Evolutionary conservation across 2,888 invertebrate genomes (phyloP), one percentile per base, ranked within the genome.

Genomic region (Hymenopus coronatus): DNA sequence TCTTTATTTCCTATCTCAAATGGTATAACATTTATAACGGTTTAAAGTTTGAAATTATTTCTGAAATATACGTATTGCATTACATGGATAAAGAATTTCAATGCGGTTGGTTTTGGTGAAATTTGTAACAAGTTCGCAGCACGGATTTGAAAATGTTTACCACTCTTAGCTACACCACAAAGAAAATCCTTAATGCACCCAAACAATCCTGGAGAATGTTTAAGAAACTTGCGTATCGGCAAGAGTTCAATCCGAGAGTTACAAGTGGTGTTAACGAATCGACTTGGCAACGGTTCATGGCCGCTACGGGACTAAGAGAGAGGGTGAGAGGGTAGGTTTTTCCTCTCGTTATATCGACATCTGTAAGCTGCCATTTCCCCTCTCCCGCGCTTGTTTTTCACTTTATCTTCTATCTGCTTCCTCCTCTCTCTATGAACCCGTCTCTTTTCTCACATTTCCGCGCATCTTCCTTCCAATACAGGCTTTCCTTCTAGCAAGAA

Each of bases 301-400:
- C 54, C 54, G 85, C 20, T 28, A n/a, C 54, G 54, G 54, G 54
- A 70, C 54, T 20, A 15, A 15, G 25, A 70, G 54, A 70, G 54
- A 28, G 85, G 28, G 40, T 46, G 54, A 84, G 84, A 33, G 28
- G 84, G 30, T 30, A 70, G n/a, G 27, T 54, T 54, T 54, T 86
- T 86, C 46, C 81, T 81, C 86, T 87, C 87, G 87, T 87, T 87
- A 87, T 87, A 82, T 82, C 82, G 87, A 82, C 87, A 87, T 87
- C 87, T 87, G 87, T 87, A 87, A 87, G 87, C 87, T 87, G 82
- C 82, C 40, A 81, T 86, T 28, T 86, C 86, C n/a, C 30, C 30
- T 30, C 20, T 30, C 81, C 81, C 6, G n/a, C 82, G 82, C 87
- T 87, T 87, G 87, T 87, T 87, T 87, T 87, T 40, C 87, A 82